phyloP scores from a whole-genome alignment of 2,113 vertebrate genomes.

The Zapornia atra region DNA sequence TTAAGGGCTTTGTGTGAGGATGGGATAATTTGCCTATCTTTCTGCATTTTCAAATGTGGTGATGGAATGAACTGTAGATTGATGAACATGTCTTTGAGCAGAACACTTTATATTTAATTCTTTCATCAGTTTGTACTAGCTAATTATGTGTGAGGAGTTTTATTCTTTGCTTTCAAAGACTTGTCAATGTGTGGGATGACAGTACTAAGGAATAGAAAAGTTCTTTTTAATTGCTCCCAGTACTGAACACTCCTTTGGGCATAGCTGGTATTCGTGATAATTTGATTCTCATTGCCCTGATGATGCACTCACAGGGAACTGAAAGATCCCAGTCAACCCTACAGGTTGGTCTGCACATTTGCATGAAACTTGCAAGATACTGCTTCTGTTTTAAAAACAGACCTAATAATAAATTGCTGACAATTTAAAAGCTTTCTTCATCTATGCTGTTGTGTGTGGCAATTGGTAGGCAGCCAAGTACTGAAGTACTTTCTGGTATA shows the following conservation, averaged over 20 bases:
- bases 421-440: neutral
- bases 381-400: neutral
- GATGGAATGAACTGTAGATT: conserved; percentile 21
- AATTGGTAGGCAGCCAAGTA: neutral
- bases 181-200: conserved; percentile 58
- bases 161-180: conserved; percentile 69
- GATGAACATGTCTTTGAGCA: conserved; percentile 52
- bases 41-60: conserved; percentile 20
- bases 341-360: neutral
- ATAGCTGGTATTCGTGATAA: neutral
- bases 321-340: neutral
- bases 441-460: neutral
- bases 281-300: conserved; percentile 14
- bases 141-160: conserved; percentile 67
- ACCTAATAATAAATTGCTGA: neutral
- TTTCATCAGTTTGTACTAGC: conserved; percentile 58
- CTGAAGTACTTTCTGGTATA: neutral
- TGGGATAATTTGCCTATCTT: neutral
- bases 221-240: conserved; percentile 55
- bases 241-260: conserved; percentile 17
- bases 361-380: neutral
- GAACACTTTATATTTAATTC: conserved; percentile 52
- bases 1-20: neutral
- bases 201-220: conserved; percentile 13
- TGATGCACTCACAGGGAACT: neutral